Evolutionary conservation across 2,888 invertebrate genomes (phyloP).

Genomic region (Melipona bicolor): DNA sequence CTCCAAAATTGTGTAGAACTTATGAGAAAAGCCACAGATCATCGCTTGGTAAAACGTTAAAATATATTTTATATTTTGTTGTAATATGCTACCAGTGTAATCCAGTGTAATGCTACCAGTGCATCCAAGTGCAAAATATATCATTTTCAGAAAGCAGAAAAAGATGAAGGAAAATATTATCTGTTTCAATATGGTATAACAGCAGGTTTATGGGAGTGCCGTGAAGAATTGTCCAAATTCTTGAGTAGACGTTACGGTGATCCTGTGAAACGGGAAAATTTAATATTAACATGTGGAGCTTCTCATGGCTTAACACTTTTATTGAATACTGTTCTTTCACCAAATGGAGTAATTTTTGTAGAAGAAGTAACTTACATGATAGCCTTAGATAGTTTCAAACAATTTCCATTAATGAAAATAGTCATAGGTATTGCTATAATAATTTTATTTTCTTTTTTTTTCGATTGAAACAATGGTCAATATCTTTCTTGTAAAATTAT

Average conservation of each 20-base stretch:
- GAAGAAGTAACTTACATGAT: constrained; percentile 89
- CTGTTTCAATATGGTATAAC: constrained; percentile 86
- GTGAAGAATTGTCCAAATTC: constrained; percentile 84
- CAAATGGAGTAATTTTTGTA: constrained; percentile 86
- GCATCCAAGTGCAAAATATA: background rate
- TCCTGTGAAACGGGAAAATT: constrained; percentile 84
- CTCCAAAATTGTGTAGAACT: constrained; percentile 84
- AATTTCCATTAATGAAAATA: constrained; percentile 85
- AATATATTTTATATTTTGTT: background rate
- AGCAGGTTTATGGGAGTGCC: constrained; percentile 84
- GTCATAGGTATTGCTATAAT: constrained; percentile 82
- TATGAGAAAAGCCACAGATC: constrained; percentile 84
- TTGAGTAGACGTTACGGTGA: constrained; percentile 84
- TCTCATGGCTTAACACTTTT: constrained; percentile 86
- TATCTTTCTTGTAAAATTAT: background rate
- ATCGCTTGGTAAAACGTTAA: constrained; percentile 82
- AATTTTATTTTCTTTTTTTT: background rate
- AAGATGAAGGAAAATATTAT: constrained; percentile 80
- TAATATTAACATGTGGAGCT: constrained; percentile 87
- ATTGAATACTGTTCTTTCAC: constrained; percentile 85
- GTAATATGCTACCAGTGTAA: background rate
- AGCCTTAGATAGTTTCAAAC: constrained; percentile 85
- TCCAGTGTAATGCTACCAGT: too few species aligned
- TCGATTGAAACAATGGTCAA: background rate
- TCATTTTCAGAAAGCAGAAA: constrained; percentile 78